phyloP scores from a whole-genome alignment of 2,113 vertebrate species.

The Odobenus rosmarus region DNA sequence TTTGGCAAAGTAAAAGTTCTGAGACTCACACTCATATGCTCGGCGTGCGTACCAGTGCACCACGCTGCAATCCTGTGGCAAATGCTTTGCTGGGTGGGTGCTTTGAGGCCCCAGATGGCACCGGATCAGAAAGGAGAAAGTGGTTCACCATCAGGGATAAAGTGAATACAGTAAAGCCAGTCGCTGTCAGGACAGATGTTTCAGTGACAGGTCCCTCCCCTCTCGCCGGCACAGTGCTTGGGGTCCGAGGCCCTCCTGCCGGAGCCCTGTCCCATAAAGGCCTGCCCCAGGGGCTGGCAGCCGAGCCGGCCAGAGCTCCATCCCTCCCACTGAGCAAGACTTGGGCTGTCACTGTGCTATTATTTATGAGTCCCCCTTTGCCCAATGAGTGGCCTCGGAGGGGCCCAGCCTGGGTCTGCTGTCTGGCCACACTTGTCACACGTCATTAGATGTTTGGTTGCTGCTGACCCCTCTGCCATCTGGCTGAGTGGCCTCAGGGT shows the following conservation, averaged over 20 bases:
- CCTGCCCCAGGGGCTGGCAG: conserved; percentile 40
- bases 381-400: conserved; percentile 78
- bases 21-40: background rate
- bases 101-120: background rate
- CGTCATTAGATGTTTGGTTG: conserved; percentile 70
- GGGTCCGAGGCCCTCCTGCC: background rate
- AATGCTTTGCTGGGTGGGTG: background rate
- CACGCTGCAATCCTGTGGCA: fast-evolving
- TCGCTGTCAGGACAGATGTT: background rate
- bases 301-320: background rate
- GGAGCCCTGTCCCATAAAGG: conserved; percentile 50
- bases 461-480: background rate
- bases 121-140: background rate
- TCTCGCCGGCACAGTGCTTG: conserved; percentile 49
- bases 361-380: conserved; percentile 80
- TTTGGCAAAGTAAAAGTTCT: background rate
- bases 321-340: conserved; percentile 55
- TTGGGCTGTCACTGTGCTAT: conserved; percentile 62
- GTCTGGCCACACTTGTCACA: conserved; percentile 71
- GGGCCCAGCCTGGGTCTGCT: conserved; percentile 72
- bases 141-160: background rate
- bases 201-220: background rate
- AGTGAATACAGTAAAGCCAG: background rate
- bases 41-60: fast-evolving
- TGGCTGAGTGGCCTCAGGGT: conserved; percentile 37